Conservation (phyloP, 2,888 invertebrate species). For the Oscheius myriophilus region DNA sequence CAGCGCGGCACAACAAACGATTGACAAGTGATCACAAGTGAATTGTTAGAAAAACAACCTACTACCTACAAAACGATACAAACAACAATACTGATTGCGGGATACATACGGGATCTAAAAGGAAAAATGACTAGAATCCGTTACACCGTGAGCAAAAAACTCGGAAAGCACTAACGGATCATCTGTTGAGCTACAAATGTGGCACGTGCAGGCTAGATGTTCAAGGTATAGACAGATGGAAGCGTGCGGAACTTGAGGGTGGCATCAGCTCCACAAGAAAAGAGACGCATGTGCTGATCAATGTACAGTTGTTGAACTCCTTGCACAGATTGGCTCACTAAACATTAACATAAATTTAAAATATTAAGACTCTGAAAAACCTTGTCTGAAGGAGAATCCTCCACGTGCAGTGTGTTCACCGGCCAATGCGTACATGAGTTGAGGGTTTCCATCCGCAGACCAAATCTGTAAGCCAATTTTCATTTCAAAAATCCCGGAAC, state of each 20-base stretch:
- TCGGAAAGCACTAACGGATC: slow-evolving; percentile 18
- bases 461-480: slow-evolving; percentile 80
- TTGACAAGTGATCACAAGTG: slow-evolving; percentile 23
- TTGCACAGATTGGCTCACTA: slow-evolving; percentile 59
- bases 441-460: slow-evolving; percentile 85
- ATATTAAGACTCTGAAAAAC: slow-evolving; percentile 10
- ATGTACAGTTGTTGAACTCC: slow-evolving; percentile 90
- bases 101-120: too few relatives aligned
- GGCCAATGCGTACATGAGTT: slow-evolving; percentile 85
- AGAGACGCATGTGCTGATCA: slow-evolving; percentile 87
- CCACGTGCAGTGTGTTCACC: slow-evolving; percentile 90
- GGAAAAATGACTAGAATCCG: too few relatives aligned
- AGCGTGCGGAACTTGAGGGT: slow-evolving; percentile 48
- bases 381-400: slow-evolving; percentile 91
- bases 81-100: too few relatives aligned
- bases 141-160: too few relatives aligned
- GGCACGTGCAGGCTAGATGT: slow-evolving; percentile 6
- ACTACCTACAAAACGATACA: too few relatives aligned
- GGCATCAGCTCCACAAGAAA: slow-evolving; percentile 96
- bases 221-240: slow-evolving; percentile 49
- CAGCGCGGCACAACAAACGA: slow-evolving; percentile 16
- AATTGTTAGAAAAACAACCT: background rate
- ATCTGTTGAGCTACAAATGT: background rate
- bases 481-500: background rate
- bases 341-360: background rate